A percentile compares a stretch with the other conserved stretches of the same genome.
Conservation (phyloP, 2,888 invertebrate species). For the Acleris cristana region DNA sequence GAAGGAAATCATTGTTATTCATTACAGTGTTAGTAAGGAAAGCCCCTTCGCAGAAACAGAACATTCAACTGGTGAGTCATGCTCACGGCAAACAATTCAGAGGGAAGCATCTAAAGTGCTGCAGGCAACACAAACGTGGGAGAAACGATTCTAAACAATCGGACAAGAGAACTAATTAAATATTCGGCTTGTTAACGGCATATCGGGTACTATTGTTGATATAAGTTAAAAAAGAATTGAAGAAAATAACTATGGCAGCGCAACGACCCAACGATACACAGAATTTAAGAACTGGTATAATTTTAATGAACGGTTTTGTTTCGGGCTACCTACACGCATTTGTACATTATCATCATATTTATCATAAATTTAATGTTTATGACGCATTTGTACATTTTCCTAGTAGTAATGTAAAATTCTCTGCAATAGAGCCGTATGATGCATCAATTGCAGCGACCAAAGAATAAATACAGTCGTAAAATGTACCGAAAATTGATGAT, state of each 20-base stretch:
- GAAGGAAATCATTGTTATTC: slow-evolving; percentile 16
- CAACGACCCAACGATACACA: too few species aligned
- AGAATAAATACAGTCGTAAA: too few species aligned
- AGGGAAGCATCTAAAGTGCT: slow-evolving; percentile 1
- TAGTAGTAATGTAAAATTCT: too few species aligned
- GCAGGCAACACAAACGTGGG: slow-evolving; percentile 20
- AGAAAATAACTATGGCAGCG: neutral
- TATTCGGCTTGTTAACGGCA: slow-evolving; percentile 16
- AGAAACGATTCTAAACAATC: slow-evolving; percentile 19
- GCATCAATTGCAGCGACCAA: too few species aligned
- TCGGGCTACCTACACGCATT: too few species aligned
- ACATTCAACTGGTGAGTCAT: slow-evolving; percentile 32
- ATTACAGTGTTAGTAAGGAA: slow-evolving; percentile 20
- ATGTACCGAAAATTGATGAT: too few species aligned
- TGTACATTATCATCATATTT: too few species aligned
- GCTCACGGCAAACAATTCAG: slow-evolving; percentile 11
- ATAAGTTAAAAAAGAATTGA: neutral
- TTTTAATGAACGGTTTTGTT: too few species aligned
- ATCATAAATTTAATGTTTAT: too few species aligned
- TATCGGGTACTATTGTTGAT: slow-evolving; percentile 12
- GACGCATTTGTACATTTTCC: too few species aligned
- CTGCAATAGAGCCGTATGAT: too few species aligned
- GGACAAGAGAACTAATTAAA: slow-evolving; percentile 26
- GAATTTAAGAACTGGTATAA: too few species aligned
- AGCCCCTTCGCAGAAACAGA: slow-evolving; percentile 13